These are phyloP conservation scores for Molorchus minor DNA, from an alignment of 2,888 invertebrate genomes.

Conservation along the genomic window DNA sequence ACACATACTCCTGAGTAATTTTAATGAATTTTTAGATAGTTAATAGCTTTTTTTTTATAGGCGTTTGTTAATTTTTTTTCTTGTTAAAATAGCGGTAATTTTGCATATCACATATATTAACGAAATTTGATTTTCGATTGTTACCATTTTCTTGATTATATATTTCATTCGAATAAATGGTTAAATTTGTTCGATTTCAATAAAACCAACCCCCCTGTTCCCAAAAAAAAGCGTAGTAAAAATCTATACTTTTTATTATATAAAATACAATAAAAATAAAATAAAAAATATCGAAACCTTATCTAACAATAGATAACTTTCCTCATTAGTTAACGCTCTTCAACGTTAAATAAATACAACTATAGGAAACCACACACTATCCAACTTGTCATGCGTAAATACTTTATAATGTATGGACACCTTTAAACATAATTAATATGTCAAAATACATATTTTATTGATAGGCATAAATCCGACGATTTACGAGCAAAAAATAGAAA, in stretches of 20 bases:
- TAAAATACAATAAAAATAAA: slow-evolving; percentile 17
- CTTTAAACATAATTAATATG: background rate
- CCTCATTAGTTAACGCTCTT: background rate
- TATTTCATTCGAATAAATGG: too few species aligned
- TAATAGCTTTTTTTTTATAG: too few species aligned
- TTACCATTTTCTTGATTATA: too few species aligned
- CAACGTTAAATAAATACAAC: background rate
- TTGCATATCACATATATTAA: too few species aligned
- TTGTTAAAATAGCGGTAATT: too few species aligned
- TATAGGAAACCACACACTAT: background rate
- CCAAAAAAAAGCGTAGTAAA: too few species aligned
- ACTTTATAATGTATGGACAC: background rate
- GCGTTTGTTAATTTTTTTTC: too few species aligned
- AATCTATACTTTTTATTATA: slow-evolving; percentile 22
- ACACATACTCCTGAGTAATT: slow-evolving; percentile 11
- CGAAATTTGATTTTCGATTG: too few species aligned
- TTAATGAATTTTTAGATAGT: too few species aligned
- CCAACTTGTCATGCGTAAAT: background rate
- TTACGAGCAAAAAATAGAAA: background rate
- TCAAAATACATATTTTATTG: background rate
- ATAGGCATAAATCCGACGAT: too few species aligned
- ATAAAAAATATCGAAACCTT: slow-evolving; percentile 8
- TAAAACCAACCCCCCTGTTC: too few species aligned
- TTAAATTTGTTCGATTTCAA: too few species aligned
- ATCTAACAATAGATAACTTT: slow-evolving; percentile 9